Percentiles rank a stretch among this genome's conserved stretches.
phyloP scores from a whole-genome alignment of 2,113 vertebrate species.

The Ceyx melanurus region DNA sequence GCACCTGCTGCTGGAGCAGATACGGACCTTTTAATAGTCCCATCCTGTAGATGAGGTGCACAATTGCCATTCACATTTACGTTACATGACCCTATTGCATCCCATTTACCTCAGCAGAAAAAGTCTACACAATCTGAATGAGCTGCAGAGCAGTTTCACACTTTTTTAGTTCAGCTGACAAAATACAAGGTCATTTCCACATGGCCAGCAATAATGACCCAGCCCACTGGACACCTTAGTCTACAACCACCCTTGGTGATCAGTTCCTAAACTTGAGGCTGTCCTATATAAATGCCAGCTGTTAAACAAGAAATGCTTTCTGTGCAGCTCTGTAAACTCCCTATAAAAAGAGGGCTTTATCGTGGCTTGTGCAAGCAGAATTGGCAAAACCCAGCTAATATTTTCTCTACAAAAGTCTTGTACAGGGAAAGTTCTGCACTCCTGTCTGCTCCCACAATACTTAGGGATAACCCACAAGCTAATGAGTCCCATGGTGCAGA shows the following conservation, averaged over 20 bases:
- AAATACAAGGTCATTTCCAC: not conserved
- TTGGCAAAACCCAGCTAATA: not conserved
- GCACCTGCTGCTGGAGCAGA: not conserved
- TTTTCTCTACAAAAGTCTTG: not conserved
- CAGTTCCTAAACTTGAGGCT: not conserved
- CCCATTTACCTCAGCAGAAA: not conserved
- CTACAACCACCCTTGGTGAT: not conserved
- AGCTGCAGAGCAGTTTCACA: not conserved
- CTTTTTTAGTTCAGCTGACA: not conserved
- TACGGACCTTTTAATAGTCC: not conserved
- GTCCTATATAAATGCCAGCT: not conserved
- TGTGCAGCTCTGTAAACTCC: not conserved
- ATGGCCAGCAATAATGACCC: not conserved
- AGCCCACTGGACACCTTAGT: not conserved
- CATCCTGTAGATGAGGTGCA: not conserved
- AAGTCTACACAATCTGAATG: not conserved
- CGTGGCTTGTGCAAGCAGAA: not conserved
- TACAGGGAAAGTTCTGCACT: not conserved
- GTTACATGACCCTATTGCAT: not conserved
- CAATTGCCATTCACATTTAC: not conserved
- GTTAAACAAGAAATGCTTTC: not conserved
- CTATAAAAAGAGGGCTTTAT: not conserved
- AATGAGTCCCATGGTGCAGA: not conserved
- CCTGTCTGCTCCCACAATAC: not conserved
- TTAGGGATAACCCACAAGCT: not conserved